These are phyloP conservation scores for Scaptomyza pallida DNA, from an alignment of 1,140 invertebrate genomes.

Conservation along the genomic window DNA sequence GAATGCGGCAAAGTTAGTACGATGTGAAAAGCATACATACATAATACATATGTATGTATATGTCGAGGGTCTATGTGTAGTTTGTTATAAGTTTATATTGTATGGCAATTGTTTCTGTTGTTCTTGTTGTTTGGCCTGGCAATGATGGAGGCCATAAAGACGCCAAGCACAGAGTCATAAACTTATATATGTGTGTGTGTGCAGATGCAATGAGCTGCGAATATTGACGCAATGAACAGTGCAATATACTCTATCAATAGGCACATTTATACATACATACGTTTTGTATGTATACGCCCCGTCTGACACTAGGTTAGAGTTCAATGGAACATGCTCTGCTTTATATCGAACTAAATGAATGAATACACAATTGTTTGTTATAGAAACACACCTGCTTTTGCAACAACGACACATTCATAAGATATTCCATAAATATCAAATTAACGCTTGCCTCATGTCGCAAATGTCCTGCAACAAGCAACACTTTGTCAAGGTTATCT, in stretches of 20 bases:
- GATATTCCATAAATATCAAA: neutral
- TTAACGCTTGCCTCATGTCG: neutral
- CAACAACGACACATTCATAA: neutral
- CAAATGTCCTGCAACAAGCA: no score
- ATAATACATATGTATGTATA: neutral
- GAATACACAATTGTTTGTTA: constrained; percentile 12
- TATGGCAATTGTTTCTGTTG: constrained; percentile 22
- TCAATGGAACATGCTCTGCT: constrained; percentile 47
- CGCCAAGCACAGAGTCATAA: constrained; percentile 26
- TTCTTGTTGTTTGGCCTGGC: constrained; percentile 45
- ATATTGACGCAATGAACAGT: constrained; percentile 39
- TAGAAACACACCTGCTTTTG: constrained; percentile 6
- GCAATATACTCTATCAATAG: constrained; percentile 42
- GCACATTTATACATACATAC: no score
- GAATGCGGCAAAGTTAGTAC: constrained; percentile 47
- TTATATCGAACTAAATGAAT: neutral
- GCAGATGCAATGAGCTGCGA: constrained; percentile 40
- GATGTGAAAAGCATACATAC: neutral
- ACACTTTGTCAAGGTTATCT: neutral
- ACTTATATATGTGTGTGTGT: neutral
- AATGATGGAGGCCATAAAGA: constrained; percentile 62
- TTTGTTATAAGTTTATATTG: constrained; percentile 9
- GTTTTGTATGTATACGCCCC: constrained; percentile 38
- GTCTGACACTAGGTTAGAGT: constrained; percentile 57
- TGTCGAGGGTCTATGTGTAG: neutral